Evolutionary conservation across 2,797 vertebrate genomes (phyloP).

Genomic region (Eleutherodactylus coqui): DNA sequence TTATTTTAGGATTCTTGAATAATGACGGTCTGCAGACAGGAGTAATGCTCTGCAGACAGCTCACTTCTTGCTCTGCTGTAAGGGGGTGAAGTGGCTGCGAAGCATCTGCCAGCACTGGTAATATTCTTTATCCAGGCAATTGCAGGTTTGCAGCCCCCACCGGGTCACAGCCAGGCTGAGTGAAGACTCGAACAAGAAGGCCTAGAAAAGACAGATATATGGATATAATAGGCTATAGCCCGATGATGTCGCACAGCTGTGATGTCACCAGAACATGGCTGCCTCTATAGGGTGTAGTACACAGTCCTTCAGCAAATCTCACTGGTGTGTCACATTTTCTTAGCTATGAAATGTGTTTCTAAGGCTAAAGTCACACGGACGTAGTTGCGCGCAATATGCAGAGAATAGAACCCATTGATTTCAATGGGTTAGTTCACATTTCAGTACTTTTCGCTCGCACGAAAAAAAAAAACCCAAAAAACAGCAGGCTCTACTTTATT

Average conservation of each 20-base stretch:
- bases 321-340: background rate
- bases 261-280: background rate
- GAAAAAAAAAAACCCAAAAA: too few relatives aligned
- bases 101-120: conserved; percentile 93
- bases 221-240: background rate
- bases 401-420: too few relatives aligned
- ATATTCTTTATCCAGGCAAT: conserved; percentile 88
- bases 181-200: conserved; percentile 97
- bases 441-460: too few relatives aligned
- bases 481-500: too few relatives aligned
- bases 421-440: too few relatives aligned
- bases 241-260: background rate
- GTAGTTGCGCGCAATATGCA: too few relatives aligned
- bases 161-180: conserved; percentile 92
- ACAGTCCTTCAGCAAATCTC: too few relatives aligned
- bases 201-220: conserved; percentile 71
- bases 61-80: conserved; percentile 63
- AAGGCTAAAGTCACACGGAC: too few relatives aligned
- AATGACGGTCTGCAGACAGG: background rate
- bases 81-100: conserved; percentile 87
- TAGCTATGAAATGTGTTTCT: background rate
- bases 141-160: conserved; percentile 90
- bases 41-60: background rate
- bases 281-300: too few relatives aligned
- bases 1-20: too few relatives aligned